Base-by-base conservation (phyloP, 2,888 invertebrate species). In the Heliconius cydno region DNA sequence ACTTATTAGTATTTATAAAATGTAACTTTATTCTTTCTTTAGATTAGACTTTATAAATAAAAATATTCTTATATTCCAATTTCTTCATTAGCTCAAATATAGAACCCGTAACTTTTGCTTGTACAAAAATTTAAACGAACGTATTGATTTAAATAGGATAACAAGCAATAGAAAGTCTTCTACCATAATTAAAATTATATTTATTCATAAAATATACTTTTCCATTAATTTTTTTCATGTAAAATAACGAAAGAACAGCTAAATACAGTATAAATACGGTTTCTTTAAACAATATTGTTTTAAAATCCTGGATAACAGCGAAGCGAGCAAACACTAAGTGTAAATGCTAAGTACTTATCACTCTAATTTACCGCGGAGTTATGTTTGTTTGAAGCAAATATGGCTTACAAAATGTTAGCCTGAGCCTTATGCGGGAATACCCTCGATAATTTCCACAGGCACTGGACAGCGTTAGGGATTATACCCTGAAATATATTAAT, bases 391-490 rank as follows among this genome's bases (percentile, higher is more conserved):
- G n/a, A 60, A 57, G 34, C 30, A 60, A 73, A 73, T 34, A 60
- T 57, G 60, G 60, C 38, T 38, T 34, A 73, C 60, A 60, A n/a
- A 60, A 38, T 60, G 73, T 60, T 25, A 60, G n/a, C 38, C 9
- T n/a, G 34, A 57, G 22, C 60, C 38, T 25, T 60, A 25, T 60
- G 38, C 25, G 60, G 25, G 57, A 60, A 34, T 34, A 60, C 60
- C 60, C 73, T 73, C 38, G 60, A 73, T 38, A 60, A 73, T 60
- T 57, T 73, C 15, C 57, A 73, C 73, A 73, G 34, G 73, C 25
- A 60, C 60, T 38, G 73, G 60, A 30, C 60, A 25, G 34, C 34
- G 34, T 15, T 19, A 15, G 30, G 73, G 73, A 73, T 73, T 60
- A 73, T 38, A 34, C 60, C 25, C 15, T 73, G 60, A 19, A 73